A percentile compares a stretch with the other conserved stretches of the same genome.
Evolutionary conservation across 2,113 vertebrate genomes (phyloP).

Genomic region (Brienomyrus brachyistius): DNA sequence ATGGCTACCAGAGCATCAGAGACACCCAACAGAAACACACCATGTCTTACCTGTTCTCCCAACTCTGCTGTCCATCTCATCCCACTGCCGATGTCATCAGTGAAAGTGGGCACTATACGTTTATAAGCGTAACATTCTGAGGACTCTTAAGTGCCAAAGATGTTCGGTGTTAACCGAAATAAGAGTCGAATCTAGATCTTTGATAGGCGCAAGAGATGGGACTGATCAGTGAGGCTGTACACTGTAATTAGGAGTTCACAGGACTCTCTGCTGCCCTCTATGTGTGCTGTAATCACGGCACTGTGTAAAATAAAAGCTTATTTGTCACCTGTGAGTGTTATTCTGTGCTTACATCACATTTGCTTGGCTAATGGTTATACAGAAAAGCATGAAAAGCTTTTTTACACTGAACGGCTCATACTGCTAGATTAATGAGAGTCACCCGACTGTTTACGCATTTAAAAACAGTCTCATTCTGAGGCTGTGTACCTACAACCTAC

Average conservation of each 20-base stretch:
- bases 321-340: not conserved
- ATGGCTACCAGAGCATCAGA: not conserved
- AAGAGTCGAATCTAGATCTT: not conserved
- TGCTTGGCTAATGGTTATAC: not conserved
- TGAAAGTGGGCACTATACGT: slow-evolving; percentile 58
- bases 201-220: not conserved
- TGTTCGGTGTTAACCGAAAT: not conserved
- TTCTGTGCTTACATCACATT: not conserved
- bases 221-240: not conserved
- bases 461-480: not conserved
- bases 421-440: not conserved
- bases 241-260: not conserved
- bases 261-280: not conserved
- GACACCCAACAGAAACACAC: not conserved
- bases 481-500: not conserved
- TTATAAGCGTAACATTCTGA: slow-evolving; percentile 47
- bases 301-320: slow-evolving; percentile 21
- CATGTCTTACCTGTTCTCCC: not conserved
- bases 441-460: not conserved
- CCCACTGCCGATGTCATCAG: not conserved
- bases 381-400: not conserved
- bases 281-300: slow-evolving; percentile 22
- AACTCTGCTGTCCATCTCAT: not conserved
- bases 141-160: slow-evolving; percentile 14
- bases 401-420: not conserved